phyloP scores from a whole-genome alignment of 2,113 vertebrate species.

The Mionectes macconnelli region DNA sequence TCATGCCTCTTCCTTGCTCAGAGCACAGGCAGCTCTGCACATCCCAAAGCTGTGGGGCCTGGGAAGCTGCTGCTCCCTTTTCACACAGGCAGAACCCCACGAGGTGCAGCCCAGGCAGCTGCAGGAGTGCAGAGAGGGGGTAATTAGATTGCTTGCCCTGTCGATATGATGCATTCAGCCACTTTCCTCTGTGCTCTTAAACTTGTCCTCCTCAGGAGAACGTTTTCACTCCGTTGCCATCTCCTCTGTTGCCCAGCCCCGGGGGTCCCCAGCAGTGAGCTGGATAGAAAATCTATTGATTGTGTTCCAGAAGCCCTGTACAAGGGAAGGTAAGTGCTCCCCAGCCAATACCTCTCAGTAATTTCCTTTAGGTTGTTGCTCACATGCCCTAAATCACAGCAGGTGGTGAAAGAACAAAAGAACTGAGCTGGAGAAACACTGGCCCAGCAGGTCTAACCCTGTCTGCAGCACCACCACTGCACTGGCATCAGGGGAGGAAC shows the following conservation, averaged over 20 bases:
- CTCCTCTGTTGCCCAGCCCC: neutral
- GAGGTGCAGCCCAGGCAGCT: neutral
- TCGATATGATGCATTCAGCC: fast-evolving
- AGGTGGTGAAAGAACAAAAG: neutral
- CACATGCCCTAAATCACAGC: neutral
- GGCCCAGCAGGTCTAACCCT: neutral
- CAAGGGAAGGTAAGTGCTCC: neutral
- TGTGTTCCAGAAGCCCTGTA: neutral
- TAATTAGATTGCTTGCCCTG: neutral
- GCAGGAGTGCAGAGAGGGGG: neutral
- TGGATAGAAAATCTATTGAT: neutral
- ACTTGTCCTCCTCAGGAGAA: neutral
- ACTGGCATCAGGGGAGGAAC: fast-evolving
- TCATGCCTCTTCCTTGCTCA: no score
- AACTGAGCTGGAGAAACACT: neutral
- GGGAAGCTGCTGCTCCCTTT: neutral
- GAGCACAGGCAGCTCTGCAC: neutral
- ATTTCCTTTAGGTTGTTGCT: neutral
- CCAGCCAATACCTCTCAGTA: neutral
- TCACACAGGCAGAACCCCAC: neutral
- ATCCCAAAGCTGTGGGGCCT: fast-evolving
- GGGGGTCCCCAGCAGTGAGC: neutral
- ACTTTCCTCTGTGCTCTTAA: neutral
- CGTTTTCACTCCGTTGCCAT: neutral
- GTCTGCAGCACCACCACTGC: neutral